Evolutionary conservation across 2,113 vertebrate species (phyloP).

Genomic region (Malurus cyaneus): DNA sequence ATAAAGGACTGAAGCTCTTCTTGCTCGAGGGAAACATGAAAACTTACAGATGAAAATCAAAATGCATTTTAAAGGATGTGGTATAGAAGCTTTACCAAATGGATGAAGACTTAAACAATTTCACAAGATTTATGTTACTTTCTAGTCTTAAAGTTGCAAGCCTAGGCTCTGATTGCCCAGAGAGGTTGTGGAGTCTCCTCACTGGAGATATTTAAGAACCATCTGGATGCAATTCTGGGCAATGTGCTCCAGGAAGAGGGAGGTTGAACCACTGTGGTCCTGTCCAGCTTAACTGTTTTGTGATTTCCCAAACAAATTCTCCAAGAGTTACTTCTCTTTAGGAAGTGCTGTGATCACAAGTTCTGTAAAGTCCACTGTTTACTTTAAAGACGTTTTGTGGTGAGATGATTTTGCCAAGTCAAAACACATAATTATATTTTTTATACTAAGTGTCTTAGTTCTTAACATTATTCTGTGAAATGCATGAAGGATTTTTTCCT

Average conservation of each 20-base stretch:
- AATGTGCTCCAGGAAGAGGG: not conserved
- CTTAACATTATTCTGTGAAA: not conserved
- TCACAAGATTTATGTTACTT: not conserved
- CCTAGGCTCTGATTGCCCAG: not conserved
- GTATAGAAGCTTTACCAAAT: not conserved
- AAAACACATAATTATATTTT: not conserved
- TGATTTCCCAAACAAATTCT: not conserved
- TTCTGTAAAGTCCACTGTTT: not conserved
- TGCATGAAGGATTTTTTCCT: fast-evolving
- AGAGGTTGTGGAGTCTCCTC: not conserved
- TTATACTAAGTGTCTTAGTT: not conserved
- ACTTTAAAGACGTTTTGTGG: not conserved
- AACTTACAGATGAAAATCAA: not conserved
- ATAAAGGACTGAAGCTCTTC: not conserved
- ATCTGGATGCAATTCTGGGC: not conserved
- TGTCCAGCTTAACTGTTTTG: not conserved
- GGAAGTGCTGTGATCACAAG: not conserved
- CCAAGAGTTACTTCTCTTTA: not conserved
- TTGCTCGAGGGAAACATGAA: not conserved
- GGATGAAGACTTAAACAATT: not conserved
- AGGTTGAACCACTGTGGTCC: not conserved
- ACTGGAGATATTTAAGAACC: not conserved
- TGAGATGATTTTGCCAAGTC: not conserved
- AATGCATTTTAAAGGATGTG: not conserved
- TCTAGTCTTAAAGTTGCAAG: not conserved